These are phyloP conservation scores for Gobiocypris rarus DNA, from an alignment of 2,113 vertebrate genomes.

Conservation along the genomic window DNA sequence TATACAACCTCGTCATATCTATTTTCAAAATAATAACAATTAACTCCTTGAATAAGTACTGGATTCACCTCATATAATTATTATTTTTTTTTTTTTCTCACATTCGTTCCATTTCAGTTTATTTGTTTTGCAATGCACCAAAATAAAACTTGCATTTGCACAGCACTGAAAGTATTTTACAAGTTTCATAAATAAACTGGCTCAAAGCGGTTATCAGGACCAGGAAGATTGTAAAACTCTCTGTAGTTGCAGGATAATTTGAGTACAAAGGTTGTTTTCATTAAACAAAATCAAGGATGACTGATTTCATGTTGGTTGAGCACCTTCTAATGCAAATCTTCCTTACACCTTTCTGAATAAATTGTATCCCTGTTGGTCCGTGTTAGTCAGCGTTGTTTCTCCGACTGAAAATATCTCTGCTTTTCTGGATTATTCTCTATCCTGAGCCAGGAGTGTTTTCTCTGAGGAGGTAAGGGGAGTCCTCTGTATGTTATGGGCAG, in stretches of 20 bases:
- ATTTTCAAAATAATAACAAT: too few species aligned
- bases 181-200: background rate
- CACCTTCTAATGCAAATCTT: too few species aligned
- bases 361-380: background rate
- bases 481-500: too few species aligned
- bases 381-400: background rate
- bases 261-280: background rate
- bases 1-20: too few species aligned
- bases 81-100: too few species aligned
- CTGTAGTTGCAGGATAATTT: background rate
- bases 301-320: too few species aligned
- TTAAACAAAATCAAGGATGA: background rate
- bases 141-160: too few species aligned
- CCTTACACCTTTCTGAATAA: background rate
- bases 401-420: background rate
- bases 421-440: background rate
- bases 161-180: background rate
- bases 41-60: background rate
- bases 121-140: background rate
- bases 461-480: background rate
- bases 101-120: too few species aligned
- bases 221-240: background rate
- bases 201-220: background rate
- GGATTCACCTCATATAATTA: too few species aligned
- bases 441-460: background rate